A percentile compares a stretch with the other conserved stretches of the same genome.
Conservation (phyloP, 2,888 invertebrate genomes). For the Drosophila recens region DNA sequence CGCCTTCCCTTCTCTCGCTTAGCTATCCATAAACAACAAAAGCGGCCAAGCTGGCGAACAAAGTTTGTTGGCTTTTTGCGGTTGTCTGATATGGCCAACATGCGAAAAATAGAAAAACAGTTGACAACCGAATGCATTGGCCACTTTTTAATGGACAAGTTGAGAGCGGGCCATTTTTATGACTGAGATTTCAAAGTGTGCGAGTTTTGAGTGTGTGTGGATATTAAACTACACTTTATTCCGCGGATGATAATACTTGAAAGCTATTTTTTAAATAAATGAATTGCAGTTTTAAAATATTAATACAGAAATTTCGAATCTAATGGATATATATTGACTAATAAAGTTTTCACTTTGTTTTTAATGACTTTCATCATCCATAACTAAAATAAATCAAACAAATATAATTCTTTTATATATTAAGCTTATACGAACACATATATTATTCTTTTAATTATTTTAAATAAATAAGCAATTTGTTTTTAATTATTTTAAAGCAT, state of each 20-base stretch:
- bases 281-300: neutral
- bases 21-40: constrained; percentile 24
- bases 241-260: neutral
- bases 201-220: neutral
- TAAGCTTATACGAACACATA: too few relatives aligned
- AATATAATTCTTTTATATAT: too few relatives aligned
- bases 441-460: too few relatives aligned
- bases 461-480: too few relatives aligned
- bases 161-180: constrained; percentile 23
- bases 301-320: neutral
- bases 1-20: neutral
- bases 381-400: too few relatives aligned
- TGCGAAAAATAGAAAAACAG: constrained; percentile 45
- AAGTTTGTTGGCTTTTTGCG: constrained; percentile 74
- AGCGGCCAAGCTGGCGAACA: constrained; percentile 44
- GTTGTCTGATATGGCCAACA: constrained; percentile 66
- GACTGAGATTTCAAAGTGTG: neutral
- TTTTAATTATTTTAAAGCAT: too few relatives aligned
- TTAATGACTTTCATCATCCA: neutral
- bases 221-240: constrained; percentile 2
- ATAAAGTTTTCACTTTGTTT: neutral
- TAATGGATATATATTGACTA: neutral
- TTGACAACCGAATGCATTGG: constrained; percentile 68
- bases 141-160: constrained; percentile 61
- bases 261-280: neutral